A percentile compares a stretch with the other conserved stretches of the same genome.
phyloP scores from a whole-genome alignment of 2,113 vertebrate genomes.

The Tragelaphus buxtoni region DNA sequence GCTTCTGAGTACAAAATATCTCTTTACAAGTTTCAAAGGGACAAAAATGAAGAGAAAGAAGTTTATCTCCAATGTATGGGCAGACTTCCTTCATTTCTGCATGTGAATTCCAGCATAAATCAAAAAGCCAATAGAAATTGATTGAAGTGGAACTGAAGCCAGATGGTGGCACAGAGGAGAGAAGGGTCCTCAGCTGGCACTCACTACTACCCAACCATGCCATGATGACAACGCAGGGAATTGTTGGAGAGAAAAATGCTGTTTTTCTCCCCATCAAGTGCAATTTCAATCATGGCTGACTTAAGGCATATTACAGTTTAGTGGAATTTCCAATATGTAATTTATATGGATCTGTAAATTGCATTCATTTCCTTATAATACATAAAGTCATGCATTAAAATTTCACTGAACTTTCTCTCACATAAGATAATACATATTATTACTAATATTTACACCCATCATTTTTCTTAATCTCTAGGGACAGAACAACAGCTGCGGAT shows the following conservation, averaged over 20 bases:
- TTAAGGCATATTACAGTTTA: constrained; percentile 70
- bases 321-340: constrained; percentile 58
- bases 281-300: constrained; percentile 68
- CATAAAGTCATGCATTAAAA: constrained; percentile 25
- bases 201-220: constrained; percentile 57
- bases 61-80: background rate
- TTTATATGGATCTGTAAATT: constrained; percentile 41
- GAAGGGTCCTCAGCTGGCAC: constrained; percentile 58
- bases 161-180: constrained; percentile 51
- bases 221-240: constrained; percentile 55
- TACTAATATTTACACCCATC: constrained; percentile 22
- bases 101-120: constrained; percentile 63
- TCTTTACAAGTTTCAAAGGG: constrained; percentile 9
- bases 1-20: background rate
- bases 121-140: constrained; percentile 53
- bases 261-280: constrained; percentile 58
- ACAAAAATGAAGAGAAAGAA: background rate
- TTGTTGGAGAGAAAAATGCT: constrained; percentile 57
- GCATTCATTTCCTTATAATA: constrained; percentile 34
- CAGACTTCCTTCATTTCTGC: constrained; percentile 33
- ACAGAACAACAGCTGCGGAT: constrained; percentile 14
- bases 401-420: constrained; percentile 31
- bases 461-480: constrained; percentile 43
- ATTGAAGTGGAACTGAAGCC: constrained; percentile 54
- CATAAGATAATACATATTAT: constrained; percentile 18